Conservation (phyloP, 2,888 invertebrate species). For the Galerucella nymphaeae region DNA sequence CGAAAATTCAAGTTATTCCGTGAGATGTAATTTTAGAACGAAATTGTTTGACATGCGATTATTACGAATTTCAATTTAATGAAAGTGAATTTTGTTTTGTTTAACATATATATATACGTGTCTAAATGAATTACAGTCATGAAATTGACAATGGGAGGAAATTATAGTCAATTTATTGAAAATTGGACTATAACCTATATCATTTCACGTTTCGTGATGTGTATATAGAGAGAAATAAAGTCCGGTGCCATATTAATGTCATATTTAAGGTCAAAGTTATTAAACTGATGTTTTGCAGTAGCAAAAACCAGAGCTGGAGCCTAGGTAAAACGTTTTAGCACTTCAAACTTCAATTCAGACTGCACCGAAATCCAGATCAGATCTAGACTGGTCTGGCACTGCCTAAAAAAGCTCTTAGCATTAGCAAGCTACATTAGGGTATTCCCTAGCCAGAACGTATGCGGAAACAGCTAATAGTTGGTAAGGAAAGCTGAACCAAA, state of each 20-base stretch:
- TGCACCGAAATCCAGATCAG: too few species aligned
- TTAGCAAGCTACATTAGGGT: too few species aligned
- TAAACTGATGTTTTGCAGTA: too few species aligned
- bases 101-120: conserved; percentile 36
- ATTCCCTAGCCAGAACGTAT: too few species aligned
- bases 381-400: too few species aligned
- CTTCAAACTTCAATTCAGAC: too few species aligned
- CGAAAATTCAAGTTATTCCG: conserved; percentile 60
- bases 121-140: conserved; percentile 30
- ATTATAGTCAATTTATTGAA: conserved; percentile 13
- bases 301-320: too few species aligned
- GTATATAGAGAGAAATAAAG: neutral
- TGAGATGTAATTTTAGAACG: conserved; percentile 55
- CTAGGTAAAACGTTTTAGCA: too few species aligned
- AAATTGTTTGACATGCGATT: conserved; percentile 50
- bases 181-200: conserved; percentile 1
- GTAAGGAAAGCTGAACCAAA: too few species aligned
- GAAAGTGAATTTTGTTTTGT: conserved; percentile 40
- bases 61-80: conserved; percentile 41
- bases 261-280: too few species aligned
- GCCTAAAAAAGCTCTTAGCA: too few species aligned
- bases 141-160: conserved; percentile 25
- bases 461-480: too few species aligned
- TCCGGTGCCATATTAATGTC: neutral
- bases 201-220: neutral